Percentiles rank a stretch among this genome's conserved stretches.
These are phyloP conservation scores for Lasioglossum leucozonium DNA, from an alignment of 2,888 invertebrate genomes.

Conservation along the genomic window DNA sequence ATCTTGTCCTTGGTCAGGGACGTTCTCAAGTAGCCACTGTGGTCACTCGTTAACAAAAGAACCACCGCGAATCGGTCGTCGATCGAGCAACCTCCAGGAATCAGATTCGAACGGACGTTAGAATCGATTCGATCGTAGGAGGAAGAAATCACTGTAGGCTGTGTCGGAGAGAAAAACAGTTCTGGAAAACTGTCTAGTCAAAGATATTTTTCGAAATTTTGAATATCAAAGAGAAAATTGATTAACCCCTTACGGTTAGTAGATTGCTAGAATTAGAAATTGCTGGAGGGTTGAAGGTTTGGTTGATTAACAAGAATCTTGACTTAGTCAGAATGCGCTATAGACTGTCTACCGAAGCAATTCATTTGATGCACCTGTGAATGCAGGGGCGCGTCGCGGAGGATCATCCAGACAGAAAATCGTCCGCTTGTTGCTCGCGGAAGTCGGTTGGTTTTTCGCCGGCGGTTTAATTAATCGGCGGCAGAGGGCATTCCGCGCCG, in stretches of 20 bases:
- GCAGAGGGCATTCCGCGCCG: conserved; percentile 55
- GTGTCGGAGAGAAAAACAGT: not conserved
- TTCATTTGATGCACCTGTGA: not conserved
- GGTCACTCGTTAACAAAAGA: not conserved
- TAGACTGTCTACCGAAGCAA: not conserved
- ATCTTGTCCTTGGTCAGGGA: conserved; percentile 49
- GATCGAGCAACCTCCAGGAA: not conserved
- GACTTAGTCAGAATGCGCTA: no score
- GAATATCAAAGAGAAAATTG: not conserved
- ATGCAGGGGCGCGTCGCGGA: not conserved
- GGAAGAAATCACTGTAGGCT: not conserved
- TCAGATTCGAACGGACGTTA: not conserved
- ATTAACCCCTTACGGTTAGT: no score
- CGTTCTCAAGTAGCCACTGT: conserved; percentile 15
- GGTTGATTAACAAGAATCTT: not conserved
- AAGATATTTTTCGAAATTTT: not conserved
- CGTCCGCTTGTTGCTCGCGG: conserved; percentile 33
- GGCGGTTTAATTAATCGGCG: conserved; percentile 73
- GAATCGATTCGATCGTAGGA: not conserved
- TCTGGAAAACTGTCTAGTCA: not conserved
- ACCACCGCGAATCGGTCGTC: not conserved
- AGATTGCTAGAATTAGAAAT: no score
- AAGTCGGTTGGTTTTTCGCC: conserved; percentile 61
- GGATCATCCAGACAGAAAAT: conserved; percentile 23
- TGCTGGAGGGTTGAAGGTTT: no score